A percentile compares a stretch with the other conserved stretches of the same genome.
phyloP scores from a whole-genome alignment of 2,113 vertebrate species.

The Azemiops feae region DNA sequence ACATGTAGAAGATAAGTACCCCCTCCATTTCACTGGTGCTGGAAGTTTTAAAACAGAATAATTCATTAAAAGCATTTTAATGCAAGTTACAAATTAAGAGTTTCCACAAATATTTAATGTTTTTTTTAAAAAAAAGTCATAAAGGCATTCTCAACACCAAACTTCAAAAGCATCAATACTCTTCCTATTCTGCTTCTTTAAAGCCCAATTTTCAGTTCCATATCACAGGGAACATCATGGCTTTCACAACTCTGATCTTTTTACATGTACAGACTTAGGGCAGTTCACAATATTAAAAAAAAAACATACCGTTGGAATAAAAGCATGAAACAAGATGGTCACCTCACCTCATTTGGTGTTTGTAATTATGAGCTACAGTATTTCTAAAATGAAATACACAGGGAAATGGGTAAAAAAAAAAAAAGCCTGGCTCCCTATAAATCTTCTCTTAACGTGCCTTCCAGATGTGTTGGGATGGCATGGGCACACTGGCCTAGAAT shows the following conservation, averaged over 20 bases:
- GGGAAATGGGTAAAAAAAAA: not conserved
- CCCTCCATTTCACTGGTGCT: not conserved
- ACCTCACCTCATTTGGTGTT: not conserved
- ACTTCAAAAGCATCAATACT: not conserved
- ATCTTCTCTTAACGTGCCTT: not conserved
- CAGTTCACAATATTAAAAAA: not conserved
- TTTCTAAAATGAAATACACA: not conserved
- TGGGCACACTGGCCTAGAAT: too few species aligned
- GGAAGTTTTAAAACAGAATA: not conserved
- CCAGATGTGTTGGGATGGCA: not conserved
- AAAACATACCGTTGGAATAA: not conserved
- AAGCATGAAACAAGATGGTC: not conserved
- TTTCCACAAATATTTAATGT: not conserved
- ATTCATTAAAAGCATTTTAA: not conserved
- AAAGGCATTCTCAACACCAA: not conserved
- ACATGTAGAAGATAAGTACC: not conserved
- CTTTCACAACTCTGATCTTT: not conserved
- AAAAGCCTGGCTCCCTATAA: not conserved
- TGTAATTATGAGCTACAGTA: not conserved
- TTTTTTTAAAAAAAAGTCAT: not conserved
- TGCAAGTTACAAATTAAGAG: not conserved
- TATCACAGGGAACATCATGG: not conserved
- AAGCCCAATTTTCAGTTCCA: not conserved
- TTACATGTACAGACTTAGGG: not conserved
- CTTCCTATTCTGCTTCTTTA: not conserved